These are phyloP conservation scores for Agonopterix heracliana DNA, from an alignment of 2,888 invertebrate genomes.

Conservation along the genomic window DNA sequence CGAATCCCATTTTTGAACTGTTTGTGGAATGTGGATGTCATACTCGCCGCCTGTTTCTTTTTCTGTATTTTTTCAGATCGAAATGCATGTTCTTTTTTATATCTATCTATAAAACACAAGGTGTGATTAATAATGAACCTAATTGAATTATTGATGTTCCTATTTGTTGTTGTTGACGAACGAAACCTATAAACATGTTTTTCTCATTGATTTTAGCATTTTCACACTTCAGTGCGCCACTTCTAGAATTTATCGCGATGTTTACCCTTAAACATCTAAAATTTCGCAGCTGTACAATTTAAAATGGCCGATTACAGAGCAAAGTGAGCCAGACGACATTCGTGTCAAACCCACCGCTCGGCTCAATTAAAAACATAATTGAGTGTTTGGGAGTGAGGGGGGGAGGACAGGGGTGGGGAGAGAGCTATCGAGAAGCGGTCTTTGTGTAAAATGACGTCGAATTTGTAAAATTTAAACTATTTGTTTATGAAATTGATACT, in stretches of 20 bases:
- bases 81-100: too few species aligned
- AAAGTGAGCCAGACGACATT: constrained; percentile 29
- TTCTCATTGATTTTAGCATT: too few species aligned
- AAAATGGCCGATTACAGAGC: constrained; percentile 24
- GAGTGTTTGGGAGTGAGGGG: constrained; percentile 38
- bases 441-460: not conserved
- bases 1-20: too few species aligned
- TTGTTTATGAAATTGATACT: not conserved
- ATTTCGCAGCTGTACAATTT: constrained; percentile 1
- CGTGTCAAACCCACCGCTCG: constrained; percentile 53
- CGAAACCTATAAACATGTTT: too few species aligned
- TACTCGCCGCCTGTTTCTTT: too few species aligned
- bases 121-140: too few species aligned
- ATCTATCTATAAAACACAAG: too few species aligned
- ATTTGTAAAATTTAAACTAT: constrained; percentile 1
- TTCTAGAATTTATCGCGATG: not conserved
- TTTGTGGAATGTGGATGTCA: too few species aligned
- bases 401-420: constrained; percentile 6
- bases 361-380: constrained; percentile 67
- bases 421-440: not conserved
- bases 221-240: not conserved
- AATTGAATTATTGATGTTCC: too few species aligned
- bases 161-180: too few species aligned
- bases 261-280: not conserved
- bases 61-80: too few species aligned